phyloP scores from a whole-genome alignment of 2,797 vertebrate genomes.

The Sebastes reedi region DNA sequence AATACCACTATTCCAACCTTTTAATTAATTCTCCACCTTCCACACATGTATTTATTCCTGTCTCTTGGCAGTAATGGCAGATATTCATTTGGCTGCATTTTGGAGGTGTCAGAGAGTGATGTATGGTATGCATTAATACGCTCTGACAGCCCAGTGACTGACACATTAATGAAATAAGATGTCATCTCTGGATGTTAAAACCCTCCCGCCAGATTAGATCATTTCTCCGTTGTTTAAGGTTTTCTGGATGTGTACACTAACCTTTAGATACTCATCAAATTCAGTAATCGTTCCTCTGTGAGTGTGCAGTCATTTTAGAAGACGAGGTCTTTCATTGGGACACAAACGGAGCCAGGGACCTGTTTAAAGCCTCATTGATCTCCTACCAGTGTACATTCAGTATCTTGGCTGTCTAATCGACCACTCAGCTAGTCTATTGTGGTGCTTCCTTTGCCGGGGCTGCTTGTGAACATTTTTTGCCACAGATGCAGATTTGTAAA shows the following conservation, averaged over 20 bases:
- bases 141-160: conserved; percentile 61
- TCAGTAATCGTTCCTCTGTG: neutral
- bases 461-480: neutral
- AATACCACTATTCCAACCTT: conserved; percentile 75
- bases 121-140: conserved; percentile 63
- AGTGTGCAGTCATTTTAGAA: conserved; percentile 11
- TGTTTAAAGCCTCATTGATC: conserved; percentile 42
- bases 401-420: conserved; percentile 8
- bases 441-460: neutral
- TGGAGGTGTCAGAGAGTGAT: conserved; percentile 68
- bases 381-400: conserved; percentile 13
- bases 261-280: neutral
- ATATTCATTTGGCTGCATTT: conserved; percentile 76
- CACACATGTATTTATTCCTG: conserved; percentile 72
- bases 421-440: neutral
- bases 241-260: neutral
- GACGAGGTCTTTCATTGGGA: conserved; percentile 23
- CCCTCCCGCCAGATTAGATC: conserved; percentile 37
- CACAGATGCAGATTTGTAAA: conserved; percentile 11
- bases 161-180: conserved; percentile 59
- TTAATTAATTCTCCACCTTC: conserved; percentile 78
- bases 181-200: conserved; percentile 50
- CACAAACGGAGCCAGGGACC: conserved; percentile 5
- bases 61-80: conserved; percentile 65
- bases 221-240: conserved; percentile 24